Base-by-base conservation (phyloP, 1,140 invertebrate species). In the Meloidogyne hapla region DNA sequence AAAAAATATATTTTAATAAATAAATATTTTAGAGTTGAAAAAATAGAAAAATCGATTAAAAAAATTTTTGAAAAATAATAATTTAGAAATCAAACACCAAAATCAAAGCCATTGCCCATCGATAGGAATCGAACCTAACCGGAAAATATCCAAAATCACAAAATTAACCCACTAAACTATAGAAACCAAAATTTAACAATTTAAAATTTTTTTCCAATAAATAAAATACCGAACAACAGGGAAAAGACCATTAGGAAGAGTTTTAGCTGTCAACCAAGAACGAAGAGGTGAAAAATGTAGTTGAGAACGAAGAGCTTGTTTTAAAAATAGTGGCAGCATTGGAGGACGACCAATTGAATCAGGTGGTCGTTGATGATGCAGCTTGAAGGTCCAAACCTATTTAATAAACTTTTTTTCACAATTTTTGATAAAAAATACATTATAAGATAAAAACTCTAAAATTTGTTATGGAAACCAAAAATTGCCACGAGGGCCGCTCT, bases 241-340 rank as follows among this genome's bases (percentile, higher is more conserved):
- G 18, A 75, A 69, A 75, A 68, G 6, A 2, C 74, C 68, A 70
- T 38, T 21, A 15, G 21, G 13, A 5, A 18, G 25, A 8, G 28
- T 74, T 2, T 77, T 38, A n/a, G 68, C 70, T 13, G 71, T 38
- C 5, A 80, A 56, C 77, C 77, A 78, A 9, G 77, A 78, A 9
- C 66, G 70, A 13, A 78, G 38, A 33, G 77, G 77, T 56, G 77
- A 78, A 40, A 78, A 78, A 63, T 80, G 74, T 42, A 78, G 62
- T n/a, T 78, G 77, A n/a, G 77, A 78, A 56, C 77, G 77, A 18
- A 78, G 21, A 21, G 77, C 77, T 33, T 77, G 48, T 38, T 76
- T 73, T 33, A 75, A 63, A 25, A 75, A 75, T 61, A 77, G 25
- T 28, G 74, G 74, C 38, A 75, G 74, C 69, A 75, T 75, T 56